Conservation (phyloP, 2,113 vertebrate species). For the Cochlearius cochlearius region DNA sequence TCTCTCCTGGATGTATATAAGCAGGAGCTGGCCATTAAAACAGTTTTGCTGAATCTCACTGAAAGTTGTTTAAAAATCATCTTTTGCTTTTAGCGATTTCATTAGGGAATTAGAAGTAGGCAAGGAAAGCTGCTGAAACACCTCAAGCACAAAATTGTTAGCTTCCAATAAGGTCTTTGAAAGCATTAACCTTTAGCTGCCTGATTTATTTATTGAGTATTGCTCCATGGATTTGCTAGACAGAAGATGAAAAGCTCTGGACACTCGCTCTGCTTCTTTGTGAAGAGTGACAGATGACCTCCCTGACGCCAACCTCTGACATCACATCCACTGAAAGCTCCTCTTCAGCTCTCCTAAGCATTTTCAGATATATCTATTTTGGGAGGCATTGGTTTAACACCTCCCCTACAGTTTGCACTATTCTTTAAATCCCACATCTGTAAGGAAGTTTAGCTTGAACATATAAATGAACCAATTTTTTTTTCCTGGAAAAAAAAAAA, state of each 20-base stretch:
- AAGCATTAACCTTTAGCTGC: neutral
- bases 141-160: neutral
- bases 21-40: neutral
- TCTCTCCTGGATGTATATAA: neutral
- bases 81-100: neutral
- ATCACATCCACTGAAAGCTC: neutral
- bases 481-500: rapidly evolving
- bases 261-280: rapidly evolving
- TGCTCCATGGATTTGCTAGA: neutral
- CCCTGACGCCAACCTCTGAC: too few species aligned
- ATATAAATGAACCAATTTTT: neutral
- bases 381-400: neutral
- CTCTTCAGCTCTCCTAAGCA: neutral
- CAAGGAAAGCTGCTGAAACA: neutral
- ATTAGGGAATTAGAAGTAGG: neutral
- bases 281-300: neutral
- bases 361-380: neutral
- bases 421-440: neutral
- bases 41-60: neutral
- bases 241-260: neutral
- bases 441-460: neutral
- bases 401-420: neutral
- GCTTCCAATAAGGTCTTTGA: neutral
- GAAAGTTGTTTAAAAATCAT: neutral
- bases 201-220: neutral